A percentile compares a stretch with the other conserved stretches of the same genome.
Conservation (phyloP, 2,113 vertebrate species). For the Ascaphus truei region DNA sequence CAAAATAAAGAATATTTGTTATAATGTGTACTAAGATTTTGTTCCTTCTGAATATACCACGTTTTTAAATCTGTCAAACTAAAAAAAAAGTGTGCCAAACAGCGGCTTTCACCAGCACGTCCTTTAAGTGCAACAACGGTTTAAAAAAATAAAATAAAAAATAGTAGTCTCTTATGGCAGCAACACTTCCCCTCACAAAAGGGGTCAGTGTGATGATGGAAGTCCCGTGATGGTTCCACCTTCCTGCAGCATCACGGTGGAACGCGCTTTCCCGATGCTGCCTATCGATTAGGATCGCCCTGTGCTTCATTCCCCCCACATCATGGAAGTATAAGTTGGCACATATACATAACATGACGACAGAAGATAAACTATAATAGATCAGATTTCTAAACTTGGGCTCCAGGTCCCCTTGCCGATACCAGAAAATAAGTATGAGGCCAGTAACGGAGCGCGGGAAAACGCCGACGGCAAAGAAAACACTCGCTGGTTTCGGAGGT, state of each 20-base stretch:
- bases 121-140: conserved; percentile 57
- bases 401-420: conserved; percentile 95
- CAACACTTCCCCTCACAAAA: conserved; percentile 53
- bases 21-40: conserved; percentile 39
- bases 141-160: conserved; percentile 62
- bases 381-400: conserved; percentile 96
- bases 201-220: conserved; percentile 59
- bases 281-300: conserved; percentile 26
- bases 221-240: conserved; percentile 53
- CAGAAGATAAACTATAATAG: conserved; percentile 90
- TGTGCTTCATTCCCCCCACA: conserved; percentile 73
- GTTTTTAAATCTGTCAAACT: too few relatives aligned
- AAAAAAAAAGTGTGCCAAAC: too few relatives aligned
- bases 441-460: conserved; percentile 69
- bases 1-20: conserved; percentile 73
- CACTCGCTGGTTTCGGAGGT: conserved; percentile 76
- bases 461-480: conserved; percentile 80
- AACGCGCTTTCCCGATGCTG: conserved; percentile 21
- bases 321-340: conserved; percentile 97
- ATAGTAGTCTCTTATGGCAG: conserved; percentile 50
- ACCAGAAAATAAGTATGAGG: conserved; percentile 89
- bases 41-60: neutral
- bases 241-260: conserved; percentile 38
- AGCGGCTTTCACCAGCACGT: conserved; percentile 62
- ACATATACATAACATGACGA: conserved; percentile 95